Conservation (phyloP, 2,113 vertebrate genomes). For the Odontophorus gujanensis region DNA sequence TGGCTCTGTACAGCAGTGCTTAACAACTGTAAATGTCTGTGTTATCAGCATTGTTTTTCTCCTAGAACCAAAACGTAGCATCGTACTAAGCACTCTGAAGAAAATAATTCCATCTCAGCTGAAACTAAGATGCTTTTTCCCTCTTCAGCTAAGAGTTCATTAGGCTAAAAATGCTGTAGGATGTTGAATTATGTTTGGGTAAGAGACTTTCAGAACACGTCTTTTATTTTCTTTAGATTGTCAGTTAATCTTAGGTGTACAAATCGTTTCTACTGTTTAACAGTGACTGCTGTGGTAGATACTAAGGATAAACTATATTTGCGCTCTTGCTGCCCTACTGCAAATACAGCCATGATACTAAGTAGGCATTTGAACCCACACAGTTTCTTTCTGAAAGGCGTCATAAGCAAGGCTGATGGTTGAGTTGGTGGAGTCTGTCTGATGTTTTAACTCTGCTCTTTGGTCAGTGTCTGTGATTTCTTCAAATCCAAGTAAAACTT, state of each 20-base stretch:
- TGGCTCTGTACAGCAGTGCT: no score
- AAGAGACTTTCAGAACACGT: background rate
- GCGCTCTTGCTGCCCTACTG: background rate
- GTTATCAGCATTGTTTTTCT: no score
- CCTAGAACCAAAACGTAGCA: no score
- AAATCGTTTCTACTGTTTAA: background rate
- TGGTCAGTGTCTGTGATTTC: background rate
- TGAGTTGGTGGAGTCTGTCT: background rate
- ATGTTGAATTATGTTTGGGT: background rate
- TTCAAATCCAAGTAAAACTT: background rate
- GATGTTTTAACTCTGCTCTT: background rate
- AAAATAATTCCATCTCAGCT: no score
- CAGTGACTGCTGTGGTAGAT: background rate
- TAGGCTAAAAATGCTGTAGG: background rate
- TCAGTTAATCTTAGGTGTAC: background rate
- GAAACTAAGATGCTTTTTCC: background rate
- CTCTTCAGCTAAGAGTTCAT: background rate
- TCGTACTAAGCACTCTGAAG: no score
- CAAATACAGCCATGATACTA: background rate
- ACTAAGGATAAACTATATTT: background rate
- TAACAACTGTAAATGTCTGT: no score
- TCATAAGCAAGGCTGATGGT: background rate
- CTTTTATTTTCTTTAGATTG: background rate
- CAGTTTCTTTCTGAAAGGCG: background rate
- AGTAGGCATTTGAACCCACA: background rate